Conservation (phyloP, 2,113 vertebrate genomes). For the western clawed frog (Xenopus tropicalis) region DNA sequence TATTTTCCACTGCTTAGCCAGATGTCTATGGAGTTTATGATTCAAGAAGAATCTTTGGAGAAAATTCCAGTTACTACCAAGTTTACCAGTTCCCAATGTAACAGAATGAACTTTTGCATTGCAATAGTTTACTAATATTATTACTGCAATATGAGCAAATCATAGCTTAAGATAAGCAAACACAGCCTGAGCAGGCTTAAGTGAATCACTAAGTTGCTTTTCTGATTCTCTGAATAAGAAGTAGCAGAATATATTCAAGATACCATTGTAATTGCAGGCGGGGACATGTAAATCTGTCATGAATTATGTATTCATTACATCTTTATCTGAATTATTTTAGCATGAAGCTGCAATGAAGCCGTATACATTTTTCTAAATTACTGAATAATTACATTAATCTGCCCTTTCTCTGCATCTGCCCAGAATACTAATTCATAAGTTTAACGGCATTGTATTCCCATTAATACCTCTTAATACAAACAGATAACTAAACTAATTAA, state of each 20-base stretch:
- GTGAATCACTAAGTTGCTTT: background rate
- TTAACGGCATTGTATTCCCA: constrained; percentile 41
- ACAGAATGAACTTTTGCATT: too few relatives aligned
- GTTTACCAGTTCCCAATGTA: too few relatives aligned
- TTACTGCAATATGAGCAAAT: too few relatives aligned
- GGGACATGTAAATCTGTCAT: constrained; percentile 20
- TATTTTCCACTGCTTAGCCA: too few relatives aligned
- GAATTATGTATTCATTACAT: constrained; percentile 40
- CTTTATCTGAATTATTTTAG: constrained; percentile 33
- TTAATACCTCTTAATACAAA: constrained; percentile 41
- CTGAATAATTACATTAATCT: constrained; percentile 38
- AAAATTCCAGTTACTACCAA: too few relatives aligned
- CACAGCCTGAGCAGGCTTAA: too few relatives aligned
- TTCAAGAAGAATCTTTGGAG: too few relatives aligned
- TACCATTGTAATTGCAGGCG: constrained; percentile 10
- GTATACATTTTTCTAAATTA: constrained; percentile 39
- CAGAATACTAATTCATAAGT: constrained; percentile 37
- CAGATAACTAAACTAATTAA: constrained; percentile 45
- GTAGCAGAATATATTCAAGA: background rate
- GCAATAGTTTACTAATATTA: too few relatives aligned
- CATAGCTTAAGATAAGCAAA: too few relatives aligned
- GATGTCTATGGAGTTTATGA: too few relatives aligned
- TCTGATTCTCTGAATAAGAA: constrained; percentile 4
- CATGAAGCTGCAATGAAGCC: constrained; percentile 21
- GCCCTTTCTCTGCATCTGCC: constrained; percentile 3